A percentile compares a stretch with the other conserved stretches of the same genome.
Conservation (phyloP, 1,140 invertebrate species). For the Solenopsis fugax region DNA sequence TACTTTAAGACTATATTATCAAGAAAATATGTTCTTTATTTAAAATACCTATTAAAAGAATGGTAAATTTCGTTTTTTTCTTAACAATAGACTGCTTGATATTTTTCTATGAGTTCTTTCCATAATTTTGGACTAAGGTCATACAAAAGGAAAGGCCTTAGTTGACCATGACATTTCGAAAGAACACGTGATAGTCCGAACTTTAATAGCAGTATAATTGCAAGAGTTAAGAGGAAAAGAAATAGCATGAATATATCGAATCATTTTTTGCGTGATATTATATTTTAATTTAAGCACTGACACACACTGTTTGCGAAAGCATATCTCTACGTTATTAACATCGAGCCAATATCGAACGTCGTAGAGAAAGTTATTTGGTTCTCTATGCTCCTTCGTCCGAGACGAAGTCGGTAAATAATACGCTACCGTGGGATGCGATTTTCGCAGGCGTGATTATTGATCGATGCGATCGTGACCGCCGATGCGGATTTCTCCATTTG, state of each 20-base stretch:
- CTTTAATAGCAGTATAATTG: neutral
- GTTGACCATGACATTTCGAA: conserved; percentile 22
- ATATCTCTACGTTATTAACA: conserved; percentile 28
- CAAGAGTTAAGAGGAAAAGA: neutral
- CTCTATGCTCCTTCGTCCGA: conserved; percentile 23
- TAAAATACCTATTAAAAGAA: too few species aligned
- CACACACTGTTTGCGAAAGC: neutral
- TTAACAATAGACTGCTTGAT: too few species aligned
- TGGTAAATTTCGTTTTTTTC: too few species aligned
- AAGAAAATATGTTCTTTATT: too few species aligned
- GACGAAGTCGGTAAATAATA: conserved; percentile 51
- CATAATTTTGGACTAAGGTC: too few species aligned
- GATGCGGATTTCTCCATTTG: conserved; percentile 40
- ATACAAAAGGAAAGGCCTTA: neutral
- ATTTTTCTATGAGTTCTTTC: too few species aligned
- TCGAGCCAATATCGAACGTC: neutral
- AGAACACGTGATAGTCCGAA: too few species aligned
- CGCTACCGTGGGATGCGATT: conserved; percentile 66
- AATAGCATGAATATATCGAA: neutral
- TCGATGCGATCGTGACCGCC: conserved; percentile 65
- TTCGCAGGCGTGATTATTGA: conserved; percentile 68
- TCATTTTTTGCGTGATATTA: neutral
- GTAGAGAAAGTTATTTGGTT: conserved; percentile 46
- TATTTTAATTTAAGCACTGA: conserved; percentile 25
- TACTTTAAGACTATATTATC: too few species aligned